A percentile compares a stretch with the other conserved stretches of the same genome.
These are phyloP conservation scores for Conops quadrifasciatus DNA, from an alignment of 2,888 invertebrate species.

Conservation along the genomic window DNA sequence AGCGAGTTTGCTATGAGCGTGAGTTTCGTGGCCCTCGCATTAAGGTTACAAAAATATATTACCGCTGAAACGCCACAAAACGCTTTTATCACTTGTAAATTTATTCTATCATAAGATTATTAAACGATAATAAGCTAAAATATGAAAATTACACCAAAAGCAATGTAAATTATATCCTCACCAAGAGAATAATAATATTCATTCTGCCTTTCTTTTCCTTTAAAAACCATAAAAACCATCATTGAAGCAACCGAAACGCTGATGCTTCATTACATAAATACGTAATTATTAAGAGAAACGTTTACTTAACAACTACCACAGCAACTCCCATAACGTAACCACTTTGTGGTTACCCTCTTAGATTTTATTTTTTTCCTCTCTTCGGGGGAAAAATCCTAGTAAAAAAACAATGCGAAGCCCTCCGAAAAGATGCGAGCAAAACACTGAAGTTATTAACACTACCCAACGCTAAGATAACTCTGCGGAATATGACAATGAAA, in stretches of 20 bases:
- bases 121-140: constrained; percentile 52
- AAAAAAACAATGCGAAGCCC: not conserved
- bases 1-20: too few relatives aligned
- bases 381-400: not conserved
- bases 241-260: constrained; percentile 14
- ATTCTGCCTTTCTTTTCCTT: constrained; percentile 45
- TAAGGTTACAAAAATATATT: not conserved
- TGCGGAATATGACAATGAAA: not conserved
- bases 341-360: constrained; percentile 34
- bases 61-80: not conserved
- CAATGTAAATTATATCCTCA: constrained; percentile 38
- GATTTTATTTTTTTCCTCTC: not conserved
- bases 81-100: constrained; percentile 47
- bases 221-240: constrained; percentile 28
- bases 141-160: constrained; percentile 46
- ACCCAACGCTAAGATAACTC: constrained; percentile 9
- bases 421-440: not conserved
- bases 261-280: constrained; percentile 43
- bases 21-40: too few relatives aligned
- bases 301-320: constrained; percentile 40
- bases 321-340: constrained; percentile 17
- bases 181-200: constrained; percentile 14
- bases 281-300: constrained; percentile 53
- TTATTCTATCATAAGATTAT: constrained; percentile 48
- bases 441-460: constrained; percentile 27